phyloP scores from a whole-genome alignment of 2,797 vertebrate genomes.

The Anguilla anguilla region DNA sequence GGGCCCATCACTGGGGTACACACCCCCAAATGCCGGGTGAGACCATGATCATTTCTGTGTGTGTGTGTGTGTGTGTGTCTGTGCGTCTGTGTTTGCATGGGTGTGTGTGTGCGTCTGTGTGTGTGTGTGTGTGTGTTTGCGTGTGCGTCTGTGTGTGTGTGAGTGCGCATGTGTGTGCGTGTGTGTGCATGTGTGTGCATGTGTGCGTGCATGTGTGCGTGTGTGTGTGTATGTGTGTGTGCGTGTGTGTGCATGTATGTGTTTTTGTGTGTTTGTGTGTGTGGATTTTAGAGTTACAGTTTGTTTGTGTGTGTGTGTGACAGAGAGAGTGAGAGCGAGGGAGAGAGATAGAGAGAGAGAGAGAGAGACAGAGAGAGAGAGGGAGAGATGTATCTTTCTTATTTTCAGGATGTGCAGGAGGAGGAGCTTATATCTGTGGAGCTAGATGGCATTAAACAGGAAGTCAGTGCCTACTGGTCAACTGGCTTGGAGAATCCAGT shows the following conservation, averaged over 20 bases:
- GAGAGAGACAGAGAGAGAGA: background rate
- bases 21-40: background rate
- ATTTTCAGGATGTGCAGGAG: slow-evolving; percentile 72
- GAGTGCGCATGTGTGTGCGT: background rate
- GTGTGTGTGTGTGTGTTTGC: background rate
- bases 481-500: slow-evolving; percentile 65
- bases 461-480: slow-evolving; percentile 67
- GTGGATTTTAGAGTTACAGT: background rate
- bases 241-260: background rate
- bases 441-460: slow-evolving; percentile 61
- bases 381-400: background rate
- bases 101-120: no score
- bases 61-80: background rate
- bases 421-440: slow-evolving; percentile 72
- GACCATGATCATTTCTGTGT: background rate
- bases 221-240: background rate
- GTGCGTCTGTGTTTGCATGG: background rate
- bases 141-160: background rate
- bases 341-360: background rate
- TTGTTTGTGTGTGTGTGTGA: background rate
- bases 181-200: background rate
- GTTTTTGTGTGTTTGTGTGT: background rate
- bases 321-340: no score
- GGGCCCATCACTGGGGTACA: slow-evolving; percentile 40
- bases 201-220: background rate